A percentile compares a stretch with the other conserved stretches of the same genome.
Conservation (phyloP, 2,113 vertebrate species). For the Triplophysa siluroides region DNA sequence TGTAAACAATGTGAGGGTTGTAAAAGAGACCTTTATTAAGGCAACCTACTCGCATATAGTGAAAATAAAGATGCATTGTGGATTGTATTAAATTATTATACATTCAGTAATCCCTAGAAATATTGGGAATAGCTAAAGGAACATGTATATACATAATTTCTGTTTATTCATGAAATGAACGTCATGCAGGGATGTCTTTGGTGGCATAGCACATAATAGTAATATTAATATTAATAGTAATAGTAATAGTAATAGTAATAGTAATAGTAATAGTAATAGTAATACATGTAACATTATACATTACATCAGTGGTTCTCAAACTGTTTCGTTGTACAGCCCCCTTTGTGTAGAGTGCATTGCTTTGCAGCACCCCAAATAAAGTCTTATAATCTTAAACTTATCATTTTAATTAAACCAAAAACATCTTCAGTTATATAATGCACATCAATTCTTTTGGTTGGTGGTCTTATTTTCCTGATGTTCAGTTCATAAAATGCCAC, state of each 20-base stretch:
- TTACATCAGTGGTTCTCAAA: not conserved
- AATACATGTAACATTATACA: not conserved
- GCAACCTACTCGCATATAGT: not conserved
- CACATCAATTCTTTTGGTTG: too few species aligned
- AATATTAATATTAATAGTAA: too few species aligned
- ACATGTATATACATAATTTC: not conserved
- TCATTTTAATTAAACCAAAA: too few species aligned
- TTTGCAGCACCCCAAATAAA: too few species aligned
- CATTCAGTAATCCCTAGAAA: not conserved
- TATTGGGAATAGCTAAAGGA: not conserved
- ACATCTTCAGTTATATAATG: too few species aligned
- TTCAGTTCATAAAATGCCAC: too few species aligned
- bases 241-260: too few species aligned
- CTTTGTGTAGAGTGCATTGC: too few species aligned
- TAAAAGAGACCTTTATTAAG: slow-evolving; percentile 23
- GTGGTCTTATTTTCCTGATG: too few species aligned
- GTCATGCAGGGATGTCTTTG: not conserved
- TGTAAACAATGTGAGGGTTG: slow-evolving; percentile 37
- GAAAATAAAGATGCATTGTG: not conserved
- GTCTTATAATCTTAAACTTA: too few species aligned
- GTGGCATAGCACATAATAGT: not conserved
- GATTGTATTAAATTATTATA: not conserved
- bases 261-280: too few species aligned
- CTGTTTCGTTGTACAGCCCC: too few species aligned
- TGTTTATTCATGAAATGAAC: slow-evolving; percentile 2